Evolutionary conservation across 2,113 vertebrate species (phyloP).

Genomic region (Leucopsar rothschildi): DNA sequence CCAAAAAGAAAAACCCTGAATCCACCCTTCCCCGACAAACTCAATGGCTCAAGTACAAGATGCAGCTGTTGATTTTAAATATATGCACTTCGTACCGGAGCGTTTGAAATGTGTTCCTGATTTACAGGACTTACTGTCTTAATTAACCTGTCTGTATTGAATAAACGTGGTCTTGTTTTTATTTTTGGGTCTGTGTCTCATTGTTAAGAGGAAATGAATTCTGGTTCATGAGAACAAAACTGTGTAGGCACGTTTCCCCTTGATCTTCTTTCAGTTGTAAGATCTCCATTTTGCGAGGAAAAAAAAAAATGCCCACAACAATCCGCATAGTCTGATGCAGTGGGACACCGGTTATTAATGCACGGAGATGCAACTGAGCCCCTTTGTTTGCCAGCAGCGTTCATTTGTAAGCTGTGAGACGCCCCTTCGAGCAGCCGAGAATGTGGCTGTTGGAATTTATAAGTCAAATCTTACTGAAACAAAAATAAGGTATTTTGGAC

Average conservation of each 20-base stretch:
- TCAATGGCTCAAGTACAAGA: constrained; percentile 61
- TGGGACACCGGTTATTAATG: constrained; percentile 54
- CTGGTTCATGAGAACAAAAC: background rate
- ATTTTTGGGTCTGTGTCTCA: constrained; percentile 28
- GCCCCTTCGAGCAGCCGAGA: background rate
- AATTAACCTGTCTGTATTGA: constrained; percentile 70
- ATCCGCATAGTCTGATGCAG: constrained; percentile 44
- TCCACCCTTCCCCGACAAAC: constrained; percentile 10
- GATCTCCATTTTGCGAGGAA: constrained; percentile 44
- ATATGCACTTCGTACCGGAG: constrained; percentile 75
- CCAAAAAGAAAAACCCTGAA: constrained; percentile 6
- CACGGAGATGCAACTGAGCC: constrained; percentile 48
- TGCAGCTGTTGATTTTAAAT: constrained; percentile 63
- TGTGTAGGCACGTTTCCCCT: background rate
- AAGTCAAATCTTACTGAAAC: background rate
- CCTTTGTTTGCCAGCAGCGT: constrained; percentile 62
- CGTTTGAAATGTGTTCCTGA: constrained; percentile 68
- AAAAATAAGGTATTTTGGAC: background rate
- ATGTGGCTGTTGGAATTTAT: constrained; percentile 10
- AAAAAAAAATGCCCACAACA: background rate
- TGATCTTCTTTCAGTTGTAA: background rate
- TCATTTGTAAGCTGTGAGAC: background rate
- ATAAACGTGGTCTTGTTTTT: constrained; percentile 73
- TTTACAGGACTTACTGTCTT: constrained; percentile 70
- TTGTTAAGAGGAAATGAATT: constrained; percentile 15